These are phyloP conservation scores for Acronicta aceris DNA, from an alignment of 2,888 invertebrate species.

Conservation along the genomic window DNA sequence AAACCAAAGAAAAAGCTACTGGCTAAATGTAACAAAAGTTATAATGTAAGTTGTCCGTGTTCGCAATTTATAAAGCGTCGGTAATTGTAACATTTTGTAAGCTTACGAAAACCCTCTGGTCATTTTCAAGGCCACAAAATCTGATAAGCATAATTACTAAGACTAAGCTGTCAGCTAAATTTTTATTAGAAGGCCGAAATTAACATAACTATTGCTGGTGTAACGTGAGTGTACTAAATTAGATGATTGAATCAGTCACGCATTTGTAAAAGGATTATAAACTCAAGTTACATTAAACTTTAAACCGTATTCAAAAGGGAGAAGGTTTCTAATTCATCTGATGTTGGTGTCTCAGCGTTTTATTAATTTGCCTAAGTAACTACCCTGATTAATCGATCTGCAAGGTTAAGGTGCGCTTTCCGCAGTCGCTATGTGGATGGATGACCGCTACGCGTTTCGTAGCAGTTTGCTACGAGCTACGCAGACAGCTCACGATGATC, in stretches of 20 bases:
- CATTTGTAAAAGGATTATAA: conserved; percentile 5
- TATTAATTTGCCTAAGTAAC: no score
- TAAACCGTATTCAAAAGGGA: no score
- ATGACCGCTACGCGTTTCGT: no score
- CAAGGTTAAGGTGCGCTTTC: no score
- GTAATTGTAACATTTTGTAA: conserved; percentile 12
- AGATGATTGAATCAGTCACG: conserved; percentile 19
- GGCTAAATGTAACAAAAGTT: no score
- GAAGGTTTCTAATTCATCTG: no score
- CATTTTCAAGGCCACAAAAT: conserved; percentile 38
- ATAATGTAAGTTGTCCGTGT: conserved; percentile 5
- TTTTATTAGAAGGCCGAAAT: conserved; percentile 48
- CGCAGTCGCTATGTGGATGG: no score
- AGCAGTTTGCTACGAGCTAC: no score
- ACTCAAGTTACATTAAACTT: neutral
- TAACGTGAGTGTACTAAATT: conserved; percentile 10
- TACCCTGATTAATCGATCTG: no score
- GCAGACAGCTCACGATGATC: no score
- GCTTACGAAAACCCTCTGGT: conserved; percentile 9
- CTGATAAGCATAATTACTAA: conserved; percentile 53
- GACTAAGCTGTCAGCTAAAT: conserved; percentile 36
- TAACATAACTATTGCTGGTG: conserved; percentile 42
- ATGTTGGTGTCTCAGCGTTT: no score
- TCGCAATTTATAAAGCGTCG: conserved; percentile 1
- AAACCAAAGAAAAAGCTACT: no score